phyloP scores from a whole-genome alignment of 2,888 invertebrate genomes.

The Steinernema scapterisci region DNA sequence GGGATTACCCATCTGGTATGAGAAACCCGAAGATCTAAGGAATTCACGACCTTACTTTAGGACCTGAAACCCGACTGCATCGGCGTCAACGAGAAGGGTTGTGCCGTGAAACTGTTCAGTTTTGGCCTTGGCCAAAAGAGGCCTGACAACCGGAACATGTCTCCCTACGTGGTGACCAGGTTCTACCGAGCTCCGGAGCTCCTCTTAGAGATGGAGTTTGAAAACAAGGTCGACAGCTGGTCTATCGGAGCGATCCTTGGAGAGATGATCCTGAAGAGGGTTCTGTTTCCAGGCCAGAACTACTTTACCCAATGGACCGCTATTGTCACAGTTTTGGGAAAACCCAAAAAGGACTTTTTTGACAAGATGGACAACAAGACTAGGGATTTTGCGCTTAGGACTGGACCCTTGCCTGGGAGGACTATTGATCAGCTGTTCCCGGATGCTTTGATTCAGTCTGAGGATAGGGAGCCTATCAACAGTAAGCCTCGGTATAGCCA shows the following conservation, averaged over 20 bases:
- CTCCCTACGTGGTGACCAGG: conserved; percentile 17
- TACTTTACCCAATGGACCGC: conserved; percentile 4
- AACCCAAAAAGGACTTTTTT: background rate
- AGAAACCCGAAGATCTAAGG: background rate
- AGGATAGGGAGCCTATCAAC: background rate
- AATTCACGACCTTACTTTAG: no score
- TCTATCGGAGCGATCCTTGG: background rate
- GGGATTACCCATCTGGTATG: conserved; percentile 7
- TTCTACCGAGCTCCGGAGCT: conserved; percentile 23
- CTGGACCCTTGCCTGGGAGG: background rate
- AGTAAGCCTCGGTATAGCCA: background rate
- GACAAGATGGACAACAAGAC: background rate
- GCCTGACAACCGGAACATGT: background rate
- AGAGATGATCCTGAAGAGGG: background rate
- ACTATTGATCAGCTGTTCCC: background rate
- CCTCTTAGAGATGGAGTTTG: background rate
- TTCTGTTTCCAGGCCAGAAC: conserved; percentile 1
- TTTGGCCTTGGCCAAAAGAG: background rate
- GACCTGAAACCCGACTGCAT: conserved; percentile 25
- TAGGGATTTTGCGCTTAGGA: background rate
- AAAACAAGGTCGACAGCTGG: conserved; percentile 11
- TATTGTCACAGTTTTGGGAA: conserved; percentile 1
- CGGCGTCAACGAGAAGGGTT: conserved; percentile 6
- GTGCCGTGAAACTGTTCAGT: background rate
- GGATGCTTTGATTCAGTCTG: background rate